phyloP scores from a whole-genome alignment of 2,888 invertebrate species.

The Kryphioiulus occultus region DNA sequence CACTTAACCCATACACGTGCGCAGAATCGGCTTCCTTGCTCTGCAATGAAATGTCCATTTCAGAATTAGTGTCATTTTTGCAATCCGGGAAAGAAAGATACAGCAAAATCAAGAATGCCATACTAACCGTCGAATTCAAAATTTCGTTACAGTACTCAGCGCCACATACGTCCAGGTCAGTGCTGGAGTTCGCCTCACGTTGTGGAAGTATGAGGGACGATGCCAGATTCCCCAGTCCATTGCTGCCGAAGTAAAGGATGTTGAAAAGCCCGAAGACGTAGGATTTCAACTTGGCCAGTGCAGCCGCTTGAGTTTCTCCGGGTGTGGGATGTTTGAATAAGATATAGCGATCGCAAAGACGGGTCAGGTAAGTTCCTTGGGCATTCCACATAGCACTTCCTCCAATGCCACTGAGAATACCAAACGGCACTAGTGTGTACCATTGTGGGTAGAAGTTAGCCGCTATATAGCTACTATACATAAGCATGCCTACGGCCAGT shows the following conservation, averaged over 20 bases:
- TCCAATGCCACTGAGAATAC: slow-evolving; percentile 88
- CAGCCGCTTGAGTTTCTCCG: neutral
- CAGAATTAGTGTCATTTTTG: no score
- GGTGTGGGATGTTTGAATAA: neutral
- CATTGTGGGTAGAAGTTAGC: slow-evolving; percentile 87
- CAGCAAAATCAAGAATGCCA: no score
- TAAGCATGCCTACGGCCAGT: slow-evolving; percentile 86
- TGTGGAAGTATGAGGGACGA: slow-evolving; percentile 44
- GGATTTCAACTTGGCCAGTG: slow-evolving; percentile 35
- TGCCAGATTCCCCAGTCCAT: slow-evolving; percentile 10
- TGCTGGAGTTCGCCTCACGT: neutral
- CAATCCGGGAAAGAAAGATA: no score
- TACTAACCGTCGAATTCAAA: slow-evolving; percentile 37
- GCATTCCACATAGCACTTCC: slow-evolving; percentile 99
- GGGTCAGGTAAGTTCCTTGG: slow-evolving; percentile 94
- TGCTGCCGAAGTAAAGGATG: slow-evolving; percentile 44
- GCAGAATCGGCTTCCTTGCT: slow-evolving; percentile 58
- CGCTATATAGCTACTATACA: slow-evolving; percentile 93
- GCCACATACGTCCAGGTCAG: neutral
- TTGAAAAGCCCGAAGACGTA: slow-evolving; percentile 42
- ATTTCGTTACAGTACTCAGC: slow-evolving; percentile 24
- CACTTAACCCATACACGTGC: slow-evolving; percentile 87
- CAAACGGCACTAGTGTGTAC: slow-evolving; percentile 88
- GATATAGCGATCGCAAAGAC: slow-evolving; percentile 54
- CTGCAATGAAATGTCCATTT: neutral